Base-by-base conservation (phyloP, 1,140 invertebrate genomes). In the Drosophila teissieri region DNA sequence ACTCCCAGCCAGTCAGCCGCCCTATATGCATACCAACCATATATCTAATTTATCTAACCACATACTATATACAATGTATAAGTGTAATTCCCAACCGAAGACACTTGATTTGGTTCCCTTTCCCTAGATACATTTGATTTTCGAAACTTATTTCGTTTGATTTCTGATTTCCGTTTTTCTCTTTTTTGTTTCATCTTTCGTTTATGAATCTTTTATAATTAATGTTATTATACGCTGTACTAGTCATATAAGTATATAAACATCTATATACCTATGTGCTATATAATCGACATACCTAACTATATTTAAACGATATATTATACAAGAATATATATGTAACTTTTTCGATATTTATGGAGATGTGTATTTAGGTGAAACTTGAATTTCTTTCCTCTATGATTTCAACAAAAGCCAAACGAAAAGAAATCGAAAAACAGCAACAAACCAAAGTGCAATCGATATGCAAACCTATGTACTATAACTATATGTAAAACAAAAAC, bases 281-380 rank as follows among this genome's bases (percentile, higher is more conserved):
- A 80, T 81, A 80, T 89, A 80, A 77, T 56, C 83, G 39, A 89
- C 60, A 74, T 79, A 76, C 69, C 15, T 55, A 67, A 19, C 49
- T 74, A 77, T 62, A 79, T 31, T 34, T 67, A 54, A 39, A 54
- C 46, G 8, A 69, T 69, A 68, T 68, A 67, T 40, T 67, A 67
- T 67, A 31, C 37, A 62, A 73, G 46, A 54, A 24, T 74, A 58
- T 73, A 46, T 48, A 80, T 86, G 82, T 86, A 86, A 86, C 70
- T 72, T 85, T 85, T 86, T 86, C 74, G 57, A 86, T 88, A 88
- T 86, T 83, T 70, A 86, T 88, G 79, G 79, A 79, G 79, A 86
- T 65, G 62, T 79, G 79, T 86, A 86, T 88, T 86, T 86, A 86
- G 83, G 83, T 60, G 37, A 62, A 83, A 81, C 69, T 75, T 75